Evolutionary conservation across 2,113 vertebrate species (phyloP), one percentile per base, ranked within the genome.

Genomic region (Ifrita kowaldi): DNA sequence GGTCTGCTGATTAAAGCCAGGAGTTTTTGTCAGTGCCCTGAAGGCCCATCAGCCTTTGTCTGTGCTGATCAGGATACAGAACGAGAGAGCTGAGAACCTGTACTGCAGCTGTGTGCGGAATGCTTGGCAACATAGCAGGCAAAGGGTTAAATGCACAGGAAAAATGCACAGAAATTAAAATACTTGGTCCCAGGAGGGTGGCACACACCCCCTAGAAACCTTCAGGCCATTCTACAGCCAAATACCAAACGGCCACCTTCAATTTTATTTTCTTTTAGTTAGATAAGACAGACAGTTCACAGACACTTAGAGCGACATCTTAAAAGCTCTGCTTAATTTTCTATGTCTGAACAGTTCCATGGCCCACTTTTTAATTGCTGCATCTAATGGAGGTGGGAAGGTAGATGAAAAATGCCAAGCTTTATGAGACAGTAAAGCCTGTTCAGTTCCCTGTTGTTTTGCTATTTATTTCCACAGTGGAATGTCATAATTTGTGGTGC

Each of bases 351-450:
- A 49, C n/a, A 57, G 64, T 82, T 95, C 91, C 82, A 33, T 80
- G 74, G 79, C 80, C 52, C 87, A 79, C 76, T 97, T 96, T 97
- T 90, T 97, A 97, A 97, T 94, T 97, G 93, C 84, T 93, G 56
- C 39, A 35, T 67, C 93, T 79, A 83, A 70, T 59, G 41, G 78
- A 96, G 88, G 65, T 86, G 44, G 76, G 80, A 94, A 95, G 23
- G 78, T 81, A 89, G 62, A 90, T 95, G 73, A 96, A 91, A 87
- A 96, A 81, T 75, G 27, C 62, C 92, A 86, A 84, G 88, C 64
- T 96, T 89, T 94, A 95, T 76, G 84, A 96, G 90, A 49, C 59
- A 89, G 52, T 47, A 50, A 97, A 95, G 84, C 23, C 37, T 65
- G 24, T 59, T 95, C 77, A 75, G 88, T 74, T 97, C 91, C 80